Base-by-base conservation (phyloP, 2,888 invertebrate genomes). In the Julus scanicus region DNA sequence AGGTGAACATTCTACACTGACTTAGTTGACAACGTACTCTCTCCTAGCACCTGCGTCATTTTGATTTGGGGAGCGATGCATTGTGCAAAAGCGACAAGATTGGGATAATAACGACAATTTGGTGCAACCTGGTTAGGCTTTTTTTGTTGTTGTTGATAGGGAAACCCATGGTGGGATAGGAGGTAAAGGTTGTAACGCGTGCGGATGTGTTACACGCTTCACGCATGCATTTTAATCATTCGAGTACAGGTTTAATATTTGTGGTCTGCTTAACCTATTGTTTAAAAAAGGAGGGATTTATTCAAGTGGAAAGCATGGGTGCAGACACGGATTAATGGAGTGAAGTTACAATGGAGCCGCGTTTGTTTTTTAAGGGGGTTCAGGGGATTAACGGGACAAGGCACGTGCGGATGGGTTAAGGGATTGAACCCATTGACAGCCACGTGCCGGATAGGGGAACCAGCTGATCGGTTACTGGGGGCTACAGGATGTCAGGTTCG, bases 151-250 rank as follows among this genome's bases (percentile, higher is more conserved):
- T 57, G 17, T 53, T 13, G 17, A 71, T 6, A 20, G 63, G 63
- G 20, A 5, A 20, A 20, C 1, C 5, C 6, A 44, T 44, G 44
- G 44, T 8, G 63, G 63, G 20, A 8, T 8, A 9, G 63, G 20
- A 11, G 63, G 63, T 71, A 20, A 71, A n/a, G 57, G 57, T n/a
- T 57, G 57, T n/a, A n/a, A n/a, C 5, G 57, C 57, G 57, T 57
- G 57, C 17, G 63, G 63, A 71, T 71, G 63, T 71, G 63, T 29
- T 29, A 17, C 63, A 17, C 20, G 20, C 63, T 71, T 8, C 63
- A 71, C 63, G 63, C 63, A 71, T 20, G 63, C 63, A 71, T 71
- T 71, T 71, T 71, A 71, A 71, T 71, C 63, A 71, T 71, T 71
- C 63, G 63, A 71, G 63, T 71, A 20, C 63, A 71, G 63, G 63